Evolutionary conservation across 2,113 vertebrate species (phyloP), one percentile per base, ranked within the genome.

Genomic region (Euleptes europaea): DNA sequence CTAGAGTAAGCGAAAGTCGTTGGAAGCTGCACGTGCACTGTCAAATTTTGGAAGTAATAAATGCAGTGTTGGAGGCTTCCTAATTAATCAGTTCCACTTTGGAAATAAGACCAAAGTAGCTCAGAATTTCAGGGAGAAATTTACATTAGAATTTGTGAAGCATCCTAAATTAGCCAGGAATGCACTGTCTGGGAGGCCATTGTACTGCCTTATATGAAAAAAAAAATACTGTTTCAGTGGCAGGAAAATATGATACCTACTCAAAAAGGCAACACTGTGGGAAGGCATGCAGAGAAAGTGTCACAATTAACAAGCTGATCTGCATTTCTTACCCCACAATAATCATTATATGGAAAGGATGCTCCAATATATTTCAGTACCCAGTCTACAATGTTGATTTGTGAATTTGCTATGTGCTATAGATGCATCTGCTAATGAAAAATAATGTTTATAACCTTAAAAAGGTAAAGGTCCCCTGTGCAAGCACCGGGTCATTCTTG

Each of bases 391-490:
- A 74, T 31, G 26, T 54, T 87, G 57, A 86, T 60, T 57, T 84
- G 84, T 71, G 76, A 86, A 15, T 66, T 82, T 84, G 72, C n/a
- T 84, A 73, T 54, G 11, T 69, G 0, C 70, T 91, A 73, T 87
- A 88, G 69, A 69, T 51, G 84, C 89, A 92, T 78, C 83, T 78
- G 90, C 83, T 87, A 51, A 80, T 69, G 79, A 91, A 92, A 89
- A 40, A 35, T n/a, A 81, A 88, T 71, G 49, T 14, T 77, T 88
- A 80, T 74, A 78, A 47, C 87, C 86, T 79, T 89, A 90, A 93
- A 90, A 88, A 19, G n/a, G n/a, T n/a, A n/a, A n/a, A n/a, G n/a
- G n/a, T n/a, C n/a, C n/a, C n/a, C n/a, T n/a, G n/a, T n/a, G n/a
- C n/a, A n/a, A n/a, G n/a, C n/a, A n/a, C n/a, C n/a, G n/a, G n/a